Evolutionary conservation across 2,797 vertebrate genomes (phyloP).

Genomic region (Triplophysa yarkandensis): DNA sequence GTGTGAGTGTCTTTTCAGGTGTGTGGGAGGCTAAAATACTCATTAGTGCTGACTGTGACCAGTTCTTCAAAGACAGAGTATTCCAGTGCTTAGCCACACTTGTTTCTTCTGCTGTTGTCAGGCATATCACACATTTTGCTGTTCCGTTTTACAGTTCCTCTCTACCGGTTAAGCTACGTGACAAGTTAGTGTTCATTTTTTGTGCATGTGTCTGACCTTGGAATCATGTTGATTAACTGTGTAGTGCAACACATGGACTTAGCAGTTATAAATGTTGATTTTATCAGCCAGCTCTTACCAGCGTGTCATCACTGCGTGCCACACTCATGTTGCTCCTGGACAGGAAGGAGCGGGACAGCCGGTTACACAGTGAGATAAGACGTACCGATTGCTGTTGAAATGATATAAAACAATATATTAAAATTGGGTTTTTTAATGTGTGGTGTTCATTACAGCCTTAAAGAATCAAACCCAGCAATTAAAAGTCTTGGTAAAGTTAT

Average conservation of each 20-base stretch:
- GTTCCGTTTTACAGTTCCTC: slow-evolving; percentile 14
- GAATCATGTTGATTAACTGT: not conserved
- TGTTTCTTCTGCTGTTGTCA: slow-evolving; percentile 16
- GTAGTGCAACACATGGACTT: not conserved
- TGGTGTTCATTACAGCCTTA: not conserved
- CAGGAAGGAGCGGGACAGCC: slow-evolving; percentile 96
- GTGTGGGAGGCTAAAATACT: slow-evolving; percentile 16
- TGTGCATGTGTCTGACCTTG: not conserved
- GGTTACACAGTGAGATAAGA: slow-evolving; percentile 98
- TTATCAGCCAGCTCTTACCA: slow-evolving; percentile 81
- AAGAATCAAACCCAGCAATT: slow-evolving; percentile 2
- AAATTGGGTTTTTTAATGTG: not conserved
- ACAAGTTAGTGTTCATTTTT: not conserved
- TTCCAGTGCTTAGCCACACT: not conserved
- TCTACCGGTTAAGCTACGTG: not conserved
- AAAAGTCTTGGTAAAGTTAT: not conserved
- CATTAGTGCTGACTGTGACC: slow-evolving; percentile 9
- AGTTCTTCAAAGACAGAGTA: slow-evolving; percentile 8
- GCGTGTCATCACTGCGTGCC: slow-evolving; percentile 92
- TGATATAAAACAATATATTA: slow-evolving; percentile 39
- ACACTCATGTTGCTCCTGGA: slow-evolving; percentile 98
- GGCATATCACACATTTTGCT: not conserved
- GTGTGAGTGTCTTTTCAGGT: not conserved
- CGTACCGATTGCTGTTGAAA: slow-evolving; percentile 92
- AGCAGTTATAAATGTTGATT: slow-evolving; percentile 3